Base-by-base conservation (phyloP, 2,113 vertebrate species). In the Danionella cerebrum region DNA sequence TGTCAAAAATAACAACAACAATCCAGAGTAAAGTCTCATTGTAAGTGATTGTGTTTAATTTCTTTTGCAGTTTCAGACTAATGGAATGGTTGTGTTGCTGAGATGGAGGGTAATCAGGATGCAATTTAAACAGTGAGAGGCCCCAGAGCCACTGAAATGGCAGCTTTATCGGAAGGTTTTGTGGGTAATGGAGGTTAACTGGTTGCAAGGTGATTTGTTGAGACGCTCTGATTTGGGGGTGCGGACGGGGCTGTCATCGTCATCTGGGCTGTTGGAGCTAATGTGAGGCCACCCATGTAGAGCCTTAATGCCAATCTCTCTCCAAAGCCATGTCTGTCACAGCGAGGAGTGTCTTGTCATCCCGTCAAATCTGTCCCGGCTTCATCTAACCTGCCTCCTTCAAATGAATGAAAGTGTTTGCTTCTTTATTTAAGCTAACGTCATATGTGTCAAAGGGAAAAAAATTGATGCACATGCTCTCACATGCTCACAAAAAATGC, bases 391-490 rank as follows among this genome's bases (percentile, higher is more conserved):
- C 83, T 58, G 78, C 80, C 36, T 31, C 2, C 25, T 9, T 2
- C 10, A 31, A 19, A 65, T 70, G 31, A 65, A 53, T 78, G 33
- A 38, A 69, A 31, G n/a, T 33, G 53, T 19, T 66, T 53, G 8
- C 80, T 83, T 81, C 85, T 88, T 87, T 85, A 86, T 87, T 81
- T 33, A 33, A 69, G 82, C 80, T 81, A 86, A 81, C 69, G 25
- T 73, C 70, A 69, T 70, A 78, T 88, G 85, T 85, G 82, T 86
- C 83, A 79, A 84, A 85, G 80, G n/a, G 73, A 80, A 64, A 67
- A 10, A 84, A 85, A 84, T 85, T 67, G 83, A 87, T 83, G 76
- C 78, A 79, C 79, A 85, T 84, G 83, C 84, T 86, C 59, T 70
- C 39, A 24, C 73, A 13, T 33, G 80, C 81, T 82, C 81, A 79